Evolutionary conservation across 2,888 invertebrate genomes (phyloP).

Genomic region (Julus scandinavius): DNA sequence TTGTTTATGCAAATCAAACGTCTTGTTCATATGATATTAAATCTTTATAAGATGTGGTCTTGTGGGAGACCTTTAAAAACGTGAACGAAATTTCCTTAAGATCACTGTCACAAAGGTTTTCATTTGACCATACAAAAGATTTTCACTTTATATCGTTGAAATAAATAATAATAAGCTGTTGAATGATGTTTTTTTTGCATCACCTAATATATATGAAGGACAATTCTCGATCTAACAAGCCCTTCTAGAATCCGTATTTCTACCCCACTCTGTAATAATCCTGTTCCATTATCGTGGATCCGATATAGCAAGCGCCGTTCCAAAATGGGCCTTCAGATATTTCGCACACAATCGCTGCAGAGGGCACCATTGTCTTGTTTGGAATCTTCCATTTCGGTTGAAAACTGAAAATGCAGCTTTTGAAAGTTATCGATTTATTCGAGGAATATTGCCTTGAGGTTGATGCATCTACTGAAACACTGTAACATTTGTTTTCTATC

Average conservation of each 20-base stretch:
- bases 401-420: neutral
- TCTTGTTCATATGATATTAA: no score
- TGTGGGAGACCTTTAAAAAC: no score
- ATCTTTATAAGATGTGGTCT: no score
- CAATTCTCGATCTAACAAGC: no score
- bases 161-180: neutral
- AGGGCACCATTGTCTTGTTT: neutral
- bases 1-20: no score
- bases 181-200: neutral
- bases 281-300: neutral
- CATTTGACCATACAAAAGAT: no score
- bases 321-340: neutral
- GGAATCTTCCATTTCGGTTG: neutral
- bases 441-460: neutral
- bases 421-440: neutral
- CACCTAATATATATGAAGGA: neutral
- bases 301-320: neutral
- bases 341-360: neutral
- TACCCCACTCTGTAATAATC: neutral
- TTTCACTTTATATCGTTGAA: no score
- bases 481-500: no score
- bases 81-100: no score
- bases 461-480: neutral
- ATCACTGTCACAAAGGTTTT: no score
- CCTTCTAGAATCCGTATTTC: no score